Evolutionary conservation across 2,888 invertebrate species (phyloP).

Genomic region (Amblyjoppa fuscipennis): DNA sequence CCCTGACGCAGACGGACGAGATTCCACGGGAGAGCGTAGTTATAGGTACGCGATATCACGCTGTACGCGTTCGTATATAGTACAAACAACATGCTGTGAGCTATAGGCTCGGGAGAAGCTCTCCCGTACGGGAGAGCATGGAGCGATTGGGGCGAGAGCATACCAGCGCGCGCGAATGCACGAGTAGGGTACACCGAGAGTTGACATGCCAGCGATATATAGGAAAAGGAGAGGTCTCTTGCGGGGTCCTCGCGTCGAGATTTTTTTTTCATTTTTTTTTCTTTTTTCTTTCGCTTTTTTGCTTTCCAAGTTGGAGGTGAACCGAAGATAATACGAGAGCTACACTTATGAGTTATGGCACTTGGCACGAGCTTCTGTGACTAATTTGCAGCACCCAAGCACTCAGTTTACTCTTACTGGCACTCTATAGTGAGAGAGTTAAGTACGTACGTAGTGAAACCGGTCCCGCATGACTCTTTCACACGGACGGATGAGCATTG

Average conservation of each 20-base stretch:
- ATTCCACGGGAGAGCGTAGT: slow-evolving; percentile 75
- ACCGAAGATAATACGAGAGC: slow-evolving; percentile 46
- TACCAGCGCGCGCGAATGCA: slow-evolving; percentile 13
- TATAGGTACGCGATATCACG: slow-evolving; percentile 63
- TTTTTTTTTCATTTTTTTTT: slow-evolving; percentile 14
- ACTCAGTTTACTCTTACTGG: slow-evolving; percentile 16
- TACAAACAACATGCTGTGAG: slow-evolving; percentile 10
- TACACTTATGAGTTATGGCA: slow-evolving; percentile 44
- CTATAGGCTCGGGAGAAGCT: neutral
- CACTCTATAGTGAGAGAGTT: slow-evolving; percentile 10
- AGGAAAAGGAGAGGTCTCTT: neutral
- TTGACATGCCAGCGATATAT: slow-evolving; percentile 13
- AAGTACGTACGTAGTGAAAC: slow-evolving; percentile 19
- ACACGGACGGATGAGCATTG: neutral
- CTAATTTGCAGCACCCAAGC: slow-evolving; percentile 25
- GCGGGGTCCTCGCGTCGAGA: slow-evolving; percentile 14
- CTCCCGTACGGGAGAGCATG: neutral
- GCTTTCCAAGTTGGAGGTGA: slow-evolving; percentile 46
- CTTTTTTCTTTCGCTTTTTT: slow-evolving; percentile 24
- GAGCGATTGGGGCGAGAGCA: slow-evolving; percentile 37
- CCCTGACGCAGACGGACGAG: slow-evolving; percentile 73
- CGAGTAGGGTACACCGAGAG: neutral
- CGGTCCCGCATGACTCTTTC: slow-evolving; percentile 1
- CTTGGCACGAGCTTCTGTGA: slow-evolving; percentile 38
- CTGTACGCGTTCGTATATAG: slow-evolving; percentile 30